Evolutionary conservation across 2,113 vertebrate species (phyloP).

Genomic region (Plecotus auritus): DNA sequence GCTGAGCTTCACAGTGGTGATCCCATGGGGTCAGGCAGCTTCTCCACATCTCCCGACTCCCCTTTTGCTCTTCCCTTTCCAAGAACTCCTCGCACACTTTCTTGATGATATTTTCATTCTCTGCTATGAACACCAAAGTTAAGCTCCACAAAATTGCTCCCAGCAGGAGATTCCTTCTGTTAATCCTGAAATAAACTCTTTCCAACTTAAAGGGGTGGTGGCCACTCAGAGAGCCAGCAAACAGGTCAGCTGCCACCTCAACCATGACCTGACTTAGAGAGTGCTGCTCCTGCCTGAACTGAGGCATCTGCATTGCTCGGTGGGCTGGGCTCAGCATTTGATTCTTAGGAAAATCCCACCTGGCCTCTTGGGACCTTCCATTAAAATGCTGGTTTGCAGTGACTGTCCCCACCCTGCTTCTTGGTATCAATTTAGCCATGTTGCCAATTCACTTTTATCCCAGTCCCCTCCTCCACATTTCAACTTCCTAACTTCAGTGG

Average conservation of each 20-base stretch:
- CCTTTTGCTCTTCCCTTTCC: neutral
- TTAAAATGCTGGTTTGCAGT: neutral
- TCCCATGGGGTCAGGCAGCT: neutral
- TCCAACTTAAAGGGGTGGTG: neutral
- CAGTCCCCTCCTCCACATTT: neutral
- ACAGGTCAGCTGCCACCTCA: neutral
- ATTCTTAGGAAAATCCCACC: neutral
- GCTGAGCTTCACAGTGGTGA: accelerated
- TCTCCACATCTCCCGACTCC: neutral
- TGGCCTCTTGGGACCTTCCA: neutral
- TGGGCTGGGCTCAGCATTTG: neutral
- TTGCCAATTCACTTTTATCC: neutral
- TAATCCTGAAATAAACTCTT: constrained; percentile 30
- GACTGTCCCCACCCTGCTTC: neutral
- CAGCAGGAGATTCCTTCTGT: neutral
- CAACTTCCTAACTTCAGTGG: neutral
- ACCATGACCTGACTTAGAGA: neutral
- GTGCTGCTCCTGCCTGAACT: neutral
- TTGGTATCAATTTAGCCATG: neutral
- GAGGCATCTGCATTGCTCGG: neutral
- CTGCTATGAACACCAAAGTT: neutral
- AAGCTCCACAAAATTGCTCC: constrained; percentile 12
- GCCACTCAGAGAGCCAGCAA: neutral
- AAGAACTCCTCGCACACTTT: constrained; percentile 12
- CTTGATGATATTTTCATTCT: constrained; percentile 17